phyloP scores from a whole-genome alignment of 2,797 vertebrate genomes.

The Danio albolineatus region DNA sequence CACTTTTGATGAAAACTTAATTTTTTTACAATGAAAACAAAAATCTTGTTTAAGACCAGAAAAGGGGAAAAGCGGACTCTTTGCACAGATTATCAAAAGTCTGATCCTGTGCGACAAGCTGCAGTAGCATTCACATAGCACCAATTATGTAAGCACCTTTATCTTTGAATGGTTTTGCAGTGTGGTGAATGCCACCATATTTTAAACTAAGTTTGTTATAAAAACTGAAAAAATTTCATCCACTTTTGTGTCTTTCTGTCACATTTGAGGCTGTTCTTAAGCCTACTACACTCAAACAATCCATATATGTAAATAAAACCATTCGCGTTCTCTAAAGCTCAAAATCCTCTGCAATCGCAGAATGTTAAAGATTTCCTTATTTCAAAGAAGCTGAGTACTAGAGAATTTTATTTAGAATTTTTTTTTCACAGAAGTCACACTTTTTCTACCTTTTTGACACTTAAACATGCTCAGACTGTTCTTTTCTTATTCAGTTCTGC shows the following conservation, averaged over 20 bases:
- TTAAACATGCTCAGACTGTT: constrained; percentile 74
- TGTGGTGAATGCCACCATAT: constrained; percentile 2
- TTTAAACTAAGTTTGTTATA: neutral
- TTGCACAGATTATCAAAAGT: neutral
- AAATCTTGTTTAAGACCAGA: neutral
- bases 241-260: neutral
- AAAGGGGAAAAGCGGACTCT: neutral
- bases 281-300: constrained; percentile 48
- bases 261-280: constrained; percentile 30
- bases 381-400: constrained; percentile 72
- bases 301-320: constrained; percentile 53
- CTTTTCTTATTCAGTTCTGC: constrained; percentile 36
- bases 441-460: constrained; percentile 76
- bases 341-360: constrained; percentile 71
- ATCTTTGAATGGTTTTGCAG: neutral
- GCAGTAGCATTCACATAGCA: neutral
- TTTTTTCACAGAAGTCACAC: no score
- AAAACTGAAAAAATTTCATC: constrained; percentile 5
- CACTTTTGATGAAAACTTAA: neutral
- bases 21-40: no score
- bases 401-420: constrained; percentile 48
- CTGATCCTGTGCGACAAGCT: neutral
- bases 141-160: neutral
- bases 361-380: constrained; percentile 75
- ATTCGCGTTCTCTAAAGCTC: constrained; percentile 73